Conservation (phyloP, 1,140 invertebrate genomes). For the Drosophila asahinai region DNA sequence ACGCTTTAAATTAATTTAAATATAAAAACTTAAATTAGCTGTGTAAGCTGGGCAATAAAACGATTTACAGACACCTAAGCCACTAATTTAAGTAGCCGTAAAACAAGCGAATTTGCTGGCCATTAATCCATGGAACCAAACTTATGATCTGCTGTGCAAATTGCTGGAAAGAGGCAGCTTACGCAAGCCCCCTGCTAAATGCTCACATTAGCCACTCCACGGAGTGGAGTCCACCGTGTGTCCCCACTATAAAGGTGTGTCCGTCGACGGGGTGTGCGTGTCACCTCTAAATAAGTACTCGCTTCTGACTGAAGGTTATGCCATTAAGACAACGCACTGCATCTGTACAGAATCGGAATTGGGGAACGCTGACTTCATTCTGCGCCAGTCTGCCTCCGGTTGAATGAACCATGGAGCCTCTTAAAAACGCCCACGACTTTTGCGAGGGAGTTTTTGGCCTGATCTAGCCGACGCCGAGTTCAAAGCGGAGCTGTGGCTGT, state of each 20-base stretch:
- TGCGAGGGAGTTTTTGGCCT: slow-evolving; percentile 44
- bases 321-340: slow-evolving; percentile 29
- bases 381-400: slow-evolving; percentile 8
- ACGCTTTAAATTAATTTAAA: slow-evolving; percentile 30
- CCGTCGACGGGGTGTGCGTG: slow-evolving; percentile 25
- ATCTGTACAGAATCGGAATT: slow-evolving; percentile 33
- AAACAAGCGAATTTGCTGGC: slow-evolving; percentile 9
- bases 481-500: slow-evolving; percentile 66
- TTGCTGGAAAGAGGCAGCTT: slow-evolving; percentile 43
- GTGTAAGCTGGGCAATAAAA: slow-evolving; percentile 25
- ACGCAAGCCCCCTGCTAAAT: slow-evolving; percentile 51
- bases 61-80: slow-evolving; percentile 20
- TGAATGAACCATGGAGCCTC: slow-evolving; percentile 49
- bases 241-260: slow-evolving; percentile 26
- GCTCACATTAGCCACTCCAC: slow-evolving; percentile 50
- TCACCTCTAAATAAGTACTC: slow-evolving; percentile 25
- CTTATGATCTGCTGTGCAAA: slow-evolving; percentile 55
- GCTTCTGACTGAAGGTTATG: slow-evolving; percentile 32
- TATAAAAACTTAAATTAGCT: slow-evolving; percentile 27
- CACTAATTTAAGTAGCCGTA: slow-evolving; percentile 29
- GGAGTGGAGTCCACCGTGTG: slow-evolving; percentile 12
- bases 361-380: slow-evolving; percentile 30
- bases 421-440: slow-evolving; percentile 34
- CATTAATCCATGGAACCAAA: slow-evolving; percentile 26
- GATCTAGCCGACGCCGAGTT: slow-evolving; percentile 58